Evolutionary conservation across 2,113 vertebrate species (phyloP).

Genomic region (Thalassarche chlororhynchos): DNA sequence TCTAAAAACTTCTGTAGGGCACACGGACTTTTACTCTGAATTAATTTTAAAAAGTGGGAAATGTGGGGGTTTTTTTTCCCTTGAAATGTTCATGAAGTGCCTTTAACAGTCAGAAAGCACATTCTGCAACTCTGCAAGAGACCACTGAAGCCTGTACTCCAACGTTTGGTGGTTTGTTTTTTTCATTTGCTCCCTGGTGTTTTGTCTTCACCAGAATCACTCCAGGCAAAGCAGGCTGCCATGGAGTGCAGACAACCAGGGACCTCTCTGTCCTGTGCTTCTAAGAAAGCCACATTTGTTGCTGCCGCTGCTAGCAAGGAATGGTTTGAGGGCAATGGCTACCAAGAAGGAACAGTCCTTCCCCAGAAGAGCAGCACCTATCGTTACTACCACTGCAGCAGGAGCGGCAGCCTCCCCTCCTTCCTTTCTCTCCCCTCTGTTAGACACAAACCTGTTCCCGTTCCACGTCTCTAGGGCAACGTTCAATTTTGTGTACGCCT

Average conservation of each 20-base stretch:
- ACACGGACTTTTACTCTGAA: background rate
- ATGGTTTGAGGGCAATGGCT: background rate
- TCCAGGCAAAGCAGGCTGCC: background rate
- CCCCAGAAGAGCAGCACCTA: background rate
- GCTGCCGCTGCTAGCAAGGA: background rate
- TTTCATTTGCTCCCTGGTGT: background rate
- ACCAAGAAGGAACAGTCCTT: background rate
- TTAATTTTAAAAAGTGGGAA: background rate
- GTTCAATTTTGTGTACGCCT: rapidly evolving
- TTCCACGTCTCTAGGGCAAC: background rate
- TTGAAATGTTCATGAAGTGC: background rate
- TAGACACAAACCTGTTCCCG: rapidly evolving
- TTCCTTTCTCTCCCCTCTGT: background rate
- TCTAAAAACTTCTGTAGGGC: background rate
- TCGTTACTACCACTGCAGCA: rapidly evolving
- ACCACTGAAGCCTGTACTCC: background rate
- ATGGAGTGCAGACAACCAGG: rapidly evolving
- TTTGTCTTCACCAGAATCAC: background rate
- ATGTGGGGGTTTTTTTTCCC: background rate
- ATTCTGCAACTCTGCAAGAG: rapidly evolving
- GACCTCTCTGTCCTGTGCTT: background rate
- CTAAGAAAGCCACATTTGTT: rapidly evolving
- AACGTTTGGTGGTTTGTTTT: too few relatives aligned
- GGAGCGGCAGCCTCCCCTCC: background rate
- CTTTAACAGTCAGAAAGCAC: background rate